Base-by-base conservation (phyloP, 1,140 invertebrate species). In the Papilio polyxenes region DNA sequence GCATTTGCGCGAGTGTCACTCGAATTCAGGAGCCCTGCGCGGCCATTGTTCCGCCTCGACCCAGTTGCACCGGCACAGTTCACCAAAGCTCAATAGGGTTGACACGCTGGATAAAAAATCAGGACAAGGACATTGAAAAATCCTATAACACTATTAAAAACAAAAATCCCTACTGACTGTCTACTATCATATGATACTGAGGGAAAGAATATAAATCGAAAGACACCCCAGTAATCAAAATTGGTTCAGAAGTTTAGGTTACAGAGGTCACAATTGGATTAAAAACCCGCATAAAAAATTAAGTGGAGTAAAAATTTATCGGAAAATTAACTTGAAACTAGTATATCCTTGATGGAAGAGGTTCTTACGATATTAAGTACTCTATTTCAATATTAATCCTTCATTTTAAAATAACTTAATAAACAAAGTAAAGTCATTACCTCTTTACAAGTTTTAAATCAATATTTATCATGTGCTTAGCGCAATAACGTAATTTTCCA, bases 1-100 rank as follows among this genome's bases (percentile, higher is more conserved):
- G 49, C 75, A 77, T 77, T 77, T 77, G 75, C n/a, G n/a, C n/a
- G n/a, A 76, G 75, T 76, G 75, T 76, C 75, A 76, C 75, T 76
- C 48, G 75, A 76, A 53, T 51, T 51, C 75, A 76, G 75, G 75
- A 76, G 75, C 75, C 10, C 44, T 76, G 75, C 23, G 65, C 75
- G 49, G 75, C n/a, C 49, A 51, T 76, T 76, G 75, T 76, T 51
- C 44, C 75, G 13, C 75, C 75, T 76, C 75, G 75, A 76, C 75
- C 75, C 75, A 76, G 20, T 76, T 76, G 75, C 48, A 76, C 75
- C 75, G 75, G 48, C 75, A 51, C 75, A 51, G n/a, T 76, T 49
- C 75, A 51, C 75, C 9, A 53, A 76, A 53, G 48, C 44, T 23
- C 20, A 76, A 20, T 40, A 75, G 40, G 74, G 74, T 75, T 44